Evolutionary conservation across 2,888 invertebrate genomes (phyloP), one percentile per base, ranked within the genome.

Genomic region (Melipona bicolor): DNA sequence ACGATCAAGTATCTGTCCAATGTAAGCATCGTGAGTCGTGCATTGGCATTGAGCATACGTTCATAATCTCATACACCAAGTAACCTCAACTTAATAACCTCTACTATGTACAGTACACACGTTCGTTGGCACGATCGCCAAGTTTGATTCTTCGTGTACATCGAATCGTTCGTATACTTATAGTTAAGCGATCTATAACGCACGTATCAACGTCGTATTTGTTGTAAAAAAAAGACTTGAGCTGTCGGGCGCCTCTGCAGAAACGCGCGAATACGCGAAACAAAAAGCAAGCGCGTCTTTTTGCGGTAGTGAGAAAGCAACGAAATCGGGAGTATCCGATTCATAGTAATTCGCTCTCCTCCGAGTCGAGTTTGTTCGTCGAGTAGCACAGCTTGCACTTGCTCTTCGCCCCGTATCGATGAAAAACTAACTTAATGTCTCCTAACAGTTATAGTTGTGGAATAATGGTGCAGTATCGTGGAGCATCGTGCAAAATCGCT

Each of bases 41-140:
- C 43, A 61, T 70, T 80, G 72, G 62, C 83, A 85, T 87, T 89
- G 89, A 89, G 88, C 86, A 88, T 68, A 43, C 43, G 64, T 69
- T 82, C 59, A 73, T 83, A 82, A 83, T 79, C 73, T 83, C 86
- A 50, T 77, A 81, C 78, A 76, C 76, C 77, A 77, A 84, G 62
- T 64, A 74, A 78, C 59, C 54, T 81, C 77, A 83, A 80, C 75
- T 79, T 75, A 74, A 84, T 86, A 43, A 75, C 69, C 27, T 77
- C 68, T 87, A 85, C 68, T 88, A 85, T 81, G 71, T 86, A 85
- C 85, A 85, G 68, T 86, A 85, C 85, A 85, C 43, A 43, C 43
- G 43, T 56, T 61, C 75, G 70, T 77, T 32, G 50, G 32, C 24
- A 36, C 56, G 49, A 43, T 19, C 50, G 56, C 62, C 77, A 67